Evolutionary conservation across 2,113 vertebrate species (phyloP), one percentile per base, ranked within the genome.

Genomic region (Eulacestoma nigropectus): DNA sequence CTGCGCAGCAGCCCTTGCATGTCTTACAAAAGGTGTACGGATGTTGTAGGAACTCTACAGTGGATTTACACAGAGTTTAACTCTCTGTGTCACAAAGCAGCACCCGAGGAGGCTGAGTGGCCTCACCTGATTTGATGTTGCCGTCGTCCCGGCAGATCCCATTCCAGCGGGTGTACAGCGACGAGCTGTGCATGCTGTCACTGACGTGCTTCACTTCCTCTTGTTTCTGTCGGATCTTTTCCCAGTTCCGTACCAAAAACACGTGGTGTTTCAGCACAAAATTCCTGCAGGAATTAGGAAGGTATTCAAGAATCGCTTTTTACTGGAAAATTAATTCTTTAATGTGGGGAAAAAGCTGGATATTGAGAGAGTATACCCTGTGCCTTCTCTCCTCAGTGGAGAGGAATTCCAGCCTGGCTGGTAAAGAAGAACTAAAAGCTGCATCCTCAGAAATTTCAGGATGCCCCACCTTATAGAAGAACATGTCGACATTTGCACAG

Each of bases 161-260:
- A 37, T 98, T 99, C 99, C 99, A 99, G 93, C 99, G 99, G 7
- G 96, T 98, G 78, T 99, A 99, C 1, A 99, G 93, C 0, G 99
- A 99, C 1, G 99, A 95, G 26, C 97, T 95, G 47, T 98, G 98
- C 53, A 97, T 90, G 63, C 96, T 98, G 18, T 98, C 99, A 8
- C 84, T 95, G 72, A 98, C 98, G 10, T 98, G 98, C 95, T 99
- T 99, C 90, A 99, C 98, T 39, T 99, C 98, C 95, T 99, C 99
- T 32, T 99, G 99, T 47, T 99, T 99, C 87, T 99, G 99, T 33
- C 98, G 98, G 97, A 99, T 99, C 96, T 99, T 99, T 75, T 99
- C 99, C 99, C 99, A 99, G 97, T 99, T 99, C 68, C 99, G 98
- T 37, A 99, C 97, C 93, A 99, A 96, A 96, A 99, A 99, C 15